Base-by-base conservation (phyloP, 2,888 invertebrate species). In the Baronia brevicornis region DNA sequence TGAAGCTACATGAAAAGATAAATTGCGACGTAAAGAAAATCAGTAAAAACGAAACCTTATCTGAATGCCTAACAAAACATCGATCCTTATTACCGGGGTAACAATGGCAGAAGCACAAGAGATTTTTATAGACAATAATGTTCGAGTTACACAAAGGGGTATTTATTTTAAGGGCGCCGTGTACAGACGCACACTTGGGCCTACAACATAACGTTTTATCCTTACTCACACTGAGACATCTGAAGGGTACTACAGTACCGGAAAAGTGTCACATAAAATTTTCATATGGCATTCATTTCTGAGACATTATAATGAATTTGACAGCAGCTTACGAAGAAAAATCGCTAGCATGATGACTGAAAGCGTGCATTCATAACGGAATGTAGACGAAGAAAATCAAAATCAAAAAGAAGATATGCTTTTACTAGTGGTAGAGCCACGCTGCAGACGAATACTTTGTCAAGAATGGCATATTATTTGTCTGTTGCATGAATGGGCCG, bases 121-220 rank as follows among this genome's bases (percentile, higher is more conserved):
- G 7, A 14, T 29, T 28, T 23, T 29, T 24, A 28, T 20, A 8
- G 29, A 28, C 26, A 29, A 35, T 29, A 29, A 29, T 29, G 29
- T 33, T 28, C 26, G 23, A 22, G 19, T 34, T 26, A 29, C 19
- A 21, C 13, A 24, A 24, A 28, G 35, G n/a, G 33, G 21, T 41
- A 28, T 41, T 39, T 37, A 31, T 35, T 30, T 28, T 20, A 23
- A 25, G 36, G 38, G 33, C 32, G 31, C 23, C 25, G 34, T 27
- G 28, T 31, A 41, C 38, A 39, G 28, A 18, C 26, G 33, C 38
- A 30, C 36, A 41, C 37, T 33, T 33, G 17, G 39, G 28, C 28
- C 31, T 26, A 41, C 41, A 34, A 35, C 36, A 27, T 38, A 37
- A 26, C 35, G 25, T 31, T 21, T 35, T 29, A 35, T 29, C 24